Percentiles rank a stretch among this genome's conserved stretches.
phyloP scores from a whole-genome alignment of 2,113 vertebrate genomes.

The Toxotes jaculatrix region DNA sequence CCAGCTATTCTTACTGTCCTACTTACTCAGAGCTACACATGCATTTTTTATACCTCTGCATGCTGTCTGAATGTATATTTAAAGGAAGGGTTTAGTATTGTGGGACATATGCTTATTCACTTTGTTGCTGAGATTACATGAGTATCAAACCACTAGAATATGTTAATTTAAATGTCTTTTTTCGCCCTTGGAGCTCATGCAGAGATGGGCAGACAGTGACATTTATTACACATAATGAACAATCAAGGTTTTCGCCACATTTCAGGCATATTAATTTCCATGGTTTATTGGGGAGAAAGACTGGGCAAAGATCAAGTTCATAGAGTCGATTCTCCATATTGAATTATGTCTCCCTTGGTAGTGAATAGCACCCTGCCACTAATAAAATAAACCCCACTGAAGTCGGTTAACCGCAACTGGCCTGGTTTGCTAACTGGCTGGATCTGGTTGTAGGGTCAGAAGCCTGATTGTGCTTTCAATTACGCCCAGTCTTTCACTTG shows the following conservation, averaged over 20 bases:
- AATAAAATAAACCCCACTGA: neutral
- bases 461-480: constrained; percentile 42
- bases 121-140: neutral
- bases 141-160: neutral
- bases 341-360: neutral
- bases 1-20: constrained; percentile 9
- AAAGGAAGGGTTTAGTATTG: neutral
- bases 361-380: neutral
- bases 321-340: neutral
- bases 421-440: neutral
- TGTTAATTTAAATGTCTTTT: neutral
- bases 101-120: neutral
- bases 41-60: neutral
- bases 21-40: constrained; percentile 15
- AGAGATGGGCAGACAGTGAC: neutral
- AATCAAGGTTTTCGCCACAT: constrained; percentile 10
- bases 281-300: neutral
- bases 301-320: constrained; percentile 8
- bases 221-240: constrained; percentile 9
- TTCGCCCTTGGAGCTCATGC: neutral
- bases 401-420: neutral
- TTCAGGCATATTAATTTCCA: constrained; percentile 30
- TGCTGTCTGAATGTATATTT: neutral
- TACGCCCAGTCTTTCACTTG: constrained; percentile 9
- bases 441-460: neutral